A percentile compares a stretch with the other conserved stretches of the same genome.
Evolutionary conservation across 2,113 vertebrate genomes (phyloP).

Genomic region (Lonchura striata): DNA sequence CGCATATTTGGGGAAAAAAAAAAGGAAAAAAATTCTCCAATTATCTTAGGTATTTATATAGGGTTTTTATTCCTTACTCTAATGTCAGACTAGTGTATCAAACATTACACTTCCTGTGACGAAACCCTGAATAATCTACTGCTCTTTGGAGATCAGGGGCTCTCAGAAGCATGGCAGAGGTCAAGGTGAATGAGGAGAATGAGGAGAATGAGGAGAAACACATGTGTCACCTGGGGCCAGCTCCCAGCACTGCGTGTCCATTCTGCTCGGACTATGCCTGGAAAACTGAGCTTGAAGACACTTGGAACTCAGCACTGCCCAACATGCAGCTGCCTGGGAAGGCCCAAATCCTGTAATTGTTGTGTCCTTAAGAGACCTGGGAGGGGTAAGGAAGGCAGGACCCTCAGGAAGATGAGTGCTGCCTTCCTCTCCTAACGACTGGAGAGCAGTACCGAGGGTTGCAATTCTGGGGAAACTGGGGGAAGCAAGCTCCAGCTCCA

Average conservation of each 20-base stretch:
- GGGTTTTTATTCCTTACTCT: not conserved
- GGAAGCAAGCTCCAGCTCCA: not conserved
- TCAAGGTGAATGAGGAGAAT: not conserved
- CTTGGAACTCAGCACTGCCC: not conserved
- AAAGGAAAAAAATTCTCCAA: not conserved
- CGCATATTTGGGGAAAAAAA: not conserved
- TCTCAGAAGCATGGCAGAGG: not conserved
- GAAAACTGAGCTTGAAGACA: not conserved
- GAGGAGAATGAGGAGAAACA: not conserved
- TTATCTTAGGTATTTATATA: not conserved
- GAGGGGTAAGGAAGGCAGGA: not conserved
- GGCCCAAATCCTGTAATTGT: not conserved
- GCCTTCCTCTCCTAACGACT: not conserved
- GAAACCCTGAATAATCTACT: not conserved
- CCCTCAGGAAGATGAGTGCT: not conserved
- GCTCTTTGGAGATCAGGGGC: not conserved
- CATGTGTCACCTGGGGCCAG: not conserved
- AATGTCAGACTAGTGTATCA: not conserved
- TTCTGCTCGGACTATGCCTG: fast-evolving
- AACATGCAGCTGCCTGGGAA: not conserved
- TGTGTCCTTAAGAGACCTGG: not conserved
- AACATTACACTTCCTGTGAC: not conserved
- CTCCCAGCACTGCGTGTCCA: not conserved
- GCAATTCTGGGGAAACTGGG: not conserved
- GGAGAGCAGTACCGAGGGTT: not conserved